Percentiles rank a stretch among this genome's conserved stretches.
phyloP scores from a whole-genome alignment of 2,113 vertebrate species.

The Cyprinodon brontotheroides region DNA sequence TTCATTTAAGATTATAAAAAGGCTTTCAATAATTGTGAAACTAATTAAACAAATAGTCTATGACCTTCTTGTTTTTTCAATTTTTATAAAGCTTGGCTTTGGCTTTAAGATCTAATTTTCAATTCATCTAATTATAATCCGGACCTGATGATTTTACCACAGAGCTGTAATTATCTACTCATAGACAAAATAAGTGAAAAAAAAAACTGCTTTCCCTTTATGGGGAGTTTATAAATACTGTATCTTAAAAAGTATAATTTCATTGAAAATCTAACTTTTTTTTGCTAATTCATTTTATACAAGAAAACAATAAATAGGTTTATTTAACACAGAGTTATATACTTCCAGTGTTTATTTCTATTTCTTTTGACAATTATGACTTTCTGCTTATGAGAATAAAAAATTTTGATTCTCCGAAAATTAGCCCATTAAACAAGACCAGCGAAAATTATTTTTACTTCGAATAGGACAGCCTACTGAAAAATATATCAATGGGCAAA shows the following conservation, averaged over 20 bases:
- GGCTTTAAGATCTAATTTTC: slow-evolving; percentile 21
- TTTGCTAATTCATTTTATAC: not conserved
- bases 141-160: slow-evolving; percentile 16
- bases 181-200: slow-evolving; percentile 12
- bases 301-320: not conserved
- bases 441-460: not conserved
- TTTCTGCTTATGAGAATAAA: not conserved
- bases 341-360: not conserved
- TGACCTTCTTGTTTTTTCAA: slow-evolving; percentile 2
- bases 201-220: slow-evolving; percentile 16
- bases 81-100: slow-evolving; percentile 12
- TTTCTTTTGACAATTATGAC: not conserved
- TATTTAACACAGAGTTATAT: not conserved
- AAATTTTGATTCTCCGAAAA: not conserved
- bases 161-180: slow-evolving; percentile 15
- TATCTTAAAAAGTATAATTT: not conserved
- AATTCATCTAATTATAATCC: slow-evolving; percentile 32
- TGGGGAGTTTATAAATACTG: slow-evolving; percentile 33
- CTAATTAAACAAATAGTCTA: slow-evolving; percentile 14
- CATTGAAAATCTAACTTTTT: not conserved
- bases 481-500: too few relatives aligned
- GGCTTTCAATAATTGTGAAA: slow-evolving; percentile 10
- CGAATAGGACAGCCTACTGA: too few relatives aligned
- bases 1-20: slow-evolving; percentile 57
- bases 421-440: not conserved